A percentile compares a stretch with the other conserved stretches of the same genome.
These are phyloP conservation scores for Caenorhabditis imperialis DNA, from an alignment of 2,888 invertebrate genomes.

Conservation along the genomic window DNA sequence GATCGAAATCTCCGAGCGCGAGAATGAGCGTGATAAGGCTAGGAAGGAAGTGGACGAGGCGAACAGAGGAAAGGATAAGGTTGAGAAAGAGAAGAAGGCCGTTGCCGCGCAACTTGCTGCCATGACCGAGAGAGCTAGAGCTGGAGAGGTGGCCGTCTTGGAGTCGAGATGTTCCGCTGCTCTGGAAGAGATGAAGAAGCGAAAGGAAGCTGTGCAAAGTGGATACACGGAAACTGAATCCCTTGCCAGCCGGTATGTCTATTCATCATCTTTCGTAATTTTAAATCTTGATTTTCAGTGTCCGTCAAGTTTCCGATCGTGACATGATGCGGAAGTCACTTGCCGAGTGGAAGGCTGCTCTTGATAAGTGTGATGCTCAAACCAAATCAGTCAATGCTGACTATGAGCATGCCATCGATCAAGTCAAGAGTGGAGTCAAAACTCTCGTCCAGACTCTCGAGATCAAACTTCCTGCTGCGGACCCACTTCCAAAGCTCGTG, in stretches of 20 bases:
- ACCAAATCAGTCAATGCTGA: conserved; percentile 43
- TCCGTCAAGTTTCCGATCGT: conserved; percentile 56
- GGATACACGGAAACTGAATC: conserved; percentile 56
- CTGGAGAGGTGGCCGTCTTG: conserved; percentile 46
- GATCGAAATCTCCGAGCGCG: conserved; percentile 32
- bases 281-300: conserved; percentile 51
- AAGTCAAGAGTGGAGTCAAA: conserved; percentile 56
- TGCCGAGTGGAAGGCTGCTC: conserved; percentile 55
- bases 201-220: conserved; percentile 39
- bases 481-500: conserved; percentile 61
- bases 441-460: conserved; percentile 48
- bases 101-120: conserved; percentile 28
- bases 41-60: conserved; percentile 43
- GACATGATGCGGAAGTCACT: conserved; percentile 53
- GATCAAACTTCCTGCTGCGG: conserved; percentile 40
- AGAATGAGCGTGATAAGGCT: conserved; percentile 39
- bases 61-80: conserved; percentile 27
- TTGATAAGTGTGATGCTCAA: conserved; percentile 52
- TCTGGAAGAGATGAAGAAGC: conserved; percentile 41
- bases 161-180: conserved; percentile 41
- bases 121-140: conserved; percentile 52
- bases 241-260: conserved; percentile 15
- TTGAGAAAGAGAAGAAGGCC: conserved; percentile 52
- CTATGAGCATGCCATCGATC: conserved; percentile 56
- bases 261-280: neutral